Base-by-base conservation (phyloP, 2,888 invertebrate species). In the Smittia sp. region DNA sequence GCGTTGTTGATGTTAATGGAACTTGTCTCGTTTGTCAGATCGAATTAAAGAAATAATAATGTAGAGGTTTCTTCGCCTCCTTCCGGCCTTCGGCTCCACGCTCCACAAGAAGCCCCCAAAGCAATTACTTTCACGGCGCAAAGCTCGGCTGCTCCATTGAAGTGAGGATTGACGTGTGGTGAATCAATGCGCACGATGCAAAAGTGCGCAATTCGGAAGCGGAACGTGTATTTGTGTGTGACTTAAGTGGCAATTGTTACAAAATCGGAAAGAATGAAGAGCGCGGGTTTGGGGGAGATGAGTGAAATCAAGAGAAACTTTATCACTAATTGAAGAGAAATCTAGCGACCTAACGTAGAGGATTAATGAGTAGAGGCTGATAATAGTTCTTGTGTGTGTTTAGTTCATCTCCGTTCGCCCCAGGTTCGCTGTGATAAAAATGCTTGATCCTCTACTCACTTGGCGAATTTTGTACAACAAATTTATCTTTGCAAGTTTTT, bases 141-240 rank as follows among this genome's bases (percentile, higher is more conserved):
- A 20, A 20, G 2, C 22, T 18, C 58, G 58, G 6, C 15, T 46
- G 2, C 46, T 46, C 15, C 6, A 54, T 54, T 54, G 69, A 70
- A 52, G 32, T 54, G 52, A 70, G 52, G 1, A 32, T 46, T 68
- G 24, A 68, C 15, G 18, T 68, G 38, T 69, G n/a, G n/a, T n/a
- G n/a, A n/a, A n/a, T n/a, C 25, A 11, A 24, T 67, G 46, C 4
- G 54, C 39, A 69, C 41, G 46, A 68, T 69, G 69, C 24, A 69
- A 69, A 69, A 54, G 25, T 58, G 38, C 54, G 69, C 72, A 72
- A 72, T 72, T 72, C 72, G 72, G 54, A 72, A 72, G 72, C 72
- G 72, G 62, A 62, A 72, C 72, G 72, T 72, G 72, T 72, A 54
- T 54, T 54, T 54, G 63, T 63, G 25, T 63, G 63, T 63, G 24